These are phyloP conservation scores for Lepidocolaptes lacrymiger DNA, from an alignment of 2,797 vertebrate species.

Conservation along the genomic window DNA sequence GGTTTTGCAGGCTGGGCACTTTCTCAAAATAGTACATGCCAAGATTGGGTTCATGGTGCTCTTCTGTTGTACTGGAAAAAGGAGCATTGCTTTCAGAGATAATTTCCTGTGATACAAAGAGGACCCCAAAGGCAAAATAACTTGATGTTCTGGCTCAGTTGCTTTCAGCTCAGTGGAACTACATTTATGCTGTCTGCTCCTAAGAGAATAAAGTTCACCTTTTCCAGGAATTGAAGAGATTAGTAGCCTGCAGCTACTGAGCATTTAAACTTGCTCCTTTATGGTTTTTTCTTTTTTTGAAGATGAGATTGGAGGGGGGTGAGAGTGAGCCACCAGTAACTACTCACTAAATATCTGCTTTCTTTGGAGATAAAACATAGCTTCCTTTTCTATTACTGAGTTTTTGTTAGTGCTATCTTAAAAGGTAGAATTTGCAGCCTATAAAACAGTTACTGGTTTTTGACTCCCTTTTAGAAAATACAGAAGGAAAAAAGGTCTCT, in stretches of 20 bases:
- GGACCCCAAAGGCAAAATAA: slow-evolving; percentile 57
- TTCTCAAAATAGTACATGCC: background rate
- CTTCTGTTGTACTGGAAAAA: background rate
- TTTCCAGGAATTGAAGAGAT: slow-evolving; percentile 65
- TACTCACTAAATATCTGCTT: slow-evolving; percentile 38
- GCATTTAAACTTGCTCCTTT: slow-evolving; percentile 58
- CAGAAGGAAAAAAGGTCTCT: slow-evolving; percentile 36
- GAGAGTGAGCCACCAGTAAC: slow-evolving; percentile 35
- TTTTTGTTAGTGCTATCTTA: slow-evolving; percentile 57
- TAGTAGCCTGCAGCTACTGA: slow-evolving; percentile 65
- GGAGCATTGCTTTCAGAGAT: slow-evolving; percentile 25
- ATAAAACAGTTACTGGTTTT: slow-evolving; percentile 51
- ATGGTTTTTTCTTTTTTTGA: slow-evolving; percentile 39
- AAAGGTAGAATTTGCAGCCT: slow-evolving; percentile 53
- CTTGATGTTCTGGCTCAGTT: slow-evolving; percentile 31
- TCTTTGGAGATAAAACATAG: slow-evolving; percentile 29
- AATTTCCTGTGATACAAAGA: slow-evolving; percentile 45
- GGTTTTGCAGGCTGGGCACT: slow-evolving; percentile 53
- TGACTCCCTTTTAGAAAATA: slow-evolving; percentile 48
- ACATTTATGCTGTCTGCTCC: slow-evolving; percentile 45
- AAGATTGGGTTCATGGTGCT: background rate
- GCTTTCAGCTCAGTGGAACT: slow-evolving; percentile 48
- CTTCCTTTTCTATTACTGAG: slow-evolving; percentile 66
- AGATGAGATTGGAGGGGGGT: slow-evolving; percentile 41
- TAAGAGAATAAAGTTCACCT: slow-evolving; percentile 53